Percentiles rank a stretch among this genome's conserved stretches.
Evolutionary conservation across 2,888 invertebrate genomes (phyloP).

Genomic region (Micropterix aruncella): DNA sequence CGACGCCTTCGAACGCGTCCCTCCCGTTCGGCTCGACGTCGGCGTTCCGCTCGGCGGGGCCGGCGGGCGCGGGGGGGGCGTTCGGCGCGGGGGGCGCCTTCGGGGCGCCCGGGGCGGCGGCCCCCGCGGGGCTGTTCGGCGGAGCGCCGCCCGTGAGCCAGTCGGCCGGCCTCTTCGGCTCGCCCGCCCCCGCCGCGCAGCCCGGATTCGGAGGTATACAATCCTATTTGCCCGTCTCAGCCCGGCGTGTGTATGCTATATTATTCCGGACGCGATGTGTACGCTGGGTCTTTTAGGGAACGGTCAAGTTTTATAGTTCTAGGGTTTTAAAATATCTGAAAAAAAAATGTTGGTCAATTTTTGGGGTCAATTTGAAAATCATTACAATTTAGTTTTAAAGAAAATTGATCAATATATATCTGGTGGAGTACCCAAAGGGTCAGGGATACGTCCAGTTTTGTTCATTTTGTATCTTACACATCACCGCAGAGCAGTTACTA

Average conservation of each 20-base stretch:
- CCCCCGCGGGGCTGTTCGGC: slow-evolving; percentile 16
- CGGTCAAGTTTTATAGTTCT: not conserved
- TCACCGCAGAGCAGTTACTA: too few species aligned
- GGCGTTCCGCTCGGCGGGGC: slow-evolving; percentile 37
- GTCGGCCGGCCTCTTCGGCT: slow-evolving; percentile 8
- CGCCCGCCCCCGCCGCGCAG: slow-evolving; percentile 17
- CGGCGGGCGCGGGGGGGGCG: slow-evolving; percentile 38
- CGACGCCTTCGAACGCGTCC: slow-evolving; percentile 31
- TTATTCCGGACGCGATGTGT: slow-evolving; percentile 1
- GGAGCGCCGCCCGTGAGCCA: slow-evolving; percentile 2
- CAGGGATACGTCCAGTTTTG: too few species aligned
- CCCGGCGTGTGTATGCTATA: not conserved
- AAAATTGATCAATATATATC: too few species aligned
- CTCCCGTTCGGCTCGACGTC: slow-evolving; percentile 35
- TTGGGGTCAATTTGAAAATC: too few species aligned
- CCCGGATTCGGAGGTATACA: slow-evolving; percentile 8
- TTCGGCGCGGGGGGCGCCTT: slow-evolving; percentile 55
- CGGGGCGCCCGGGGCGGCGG: slow-evolving; percentile 39
- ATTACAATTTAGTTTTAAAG: too few species aligned
- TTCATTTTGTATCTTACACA: too few species aligned
- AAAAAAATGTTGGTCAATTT: too few species aligned
- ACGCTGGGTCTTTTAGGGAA: too few species aligned
- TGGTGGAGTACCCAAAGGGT: too few species aligned
- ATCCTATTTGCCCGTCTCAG: slow-evolving; percentile 1
- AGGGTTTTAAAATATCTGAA: too few species aligned